Evolutionary conservation across 2,113 vertebrate species (phyloP), one percentile per base, ranked within the genome.

Genomic region (Mola mola): DNA sequence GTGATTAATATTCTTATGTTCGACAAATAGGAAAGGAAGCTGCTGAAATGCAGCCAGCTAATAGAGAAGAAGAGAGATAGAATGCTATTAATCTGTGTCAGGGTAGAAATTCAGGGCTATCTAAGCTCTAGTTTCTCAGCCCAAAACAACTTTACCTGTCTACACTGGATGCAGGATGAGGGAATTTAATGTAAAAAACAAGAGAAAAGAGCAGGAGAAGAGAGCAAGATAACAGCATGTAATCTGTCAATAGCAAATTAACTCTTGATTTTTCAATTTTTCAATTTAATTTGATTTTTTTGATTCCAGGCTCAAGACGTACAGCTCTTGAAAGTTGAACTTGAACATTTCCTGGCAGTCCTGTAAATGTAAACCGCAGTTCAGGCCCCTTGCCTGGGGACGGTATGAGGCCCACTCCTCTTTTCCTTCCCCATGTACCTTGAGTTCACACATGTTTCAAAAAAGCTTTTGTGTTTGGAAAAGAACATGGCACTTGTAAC

Each of bases 1-100:
- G 62, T 83, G 81, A 86, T 90, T 87, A 89, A 84, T 87, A 88
- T 87, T 90, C 74, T 74, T 82, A 65, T 85, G 72, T 84, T 85
- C 72, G 71, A 84, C 68, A 82, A 83, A 84, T 59, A 59, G 49
- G 65, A 73, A 64, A 51, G 59, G 63, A 65, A 77, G 46, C 52
- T 63, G 66, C 22, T 77, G 56, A 84, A 66, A 82, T 56, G 65
- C 66, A 78, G 75, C 60, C 75, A 78, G 33, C 37, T 15, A 19
- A 31, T 2, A 43, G n/a, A 58, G 25, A 55, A 9, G 38, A 15
- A 53, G 36, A 61, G 31, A 60, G 56, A 51, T 36, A 57, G 41
- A 65, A 61, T 22, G 48, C 9, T 69, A 86, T 84, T 70, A 84
- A 80, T 84, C 63, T 79, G 60, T 79, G 59, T 86, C 64, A 82